Evolutionary conservation across 2,113 vertebrate species (phyloP), one percentile per base, ranked within the genome.

Genomic region (Rana temporaria): DNA sequence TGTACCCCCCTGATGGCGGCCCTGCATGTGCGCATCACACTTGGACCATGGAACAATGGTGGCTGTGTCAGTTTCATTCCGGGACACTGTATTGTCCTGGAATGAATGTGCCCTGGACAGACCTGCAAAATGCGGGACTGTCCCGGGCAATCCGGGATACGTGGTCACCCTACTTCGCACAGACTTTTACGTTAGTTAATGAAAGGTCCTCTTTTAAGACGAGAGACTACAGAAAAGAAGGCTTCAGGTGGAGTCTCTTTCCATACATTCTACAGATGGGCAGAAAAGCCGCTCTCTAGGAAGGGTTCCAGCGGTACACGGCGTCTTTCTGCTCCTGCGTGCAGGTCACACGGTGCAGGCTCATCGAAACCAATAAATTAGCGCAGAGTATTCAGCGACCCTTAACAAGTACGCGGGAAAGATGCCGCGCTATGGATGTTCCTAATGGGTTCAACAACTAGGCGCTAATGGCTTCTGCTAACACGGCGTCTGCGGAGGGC

Each of bases 401-500:
- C 62, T 26, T 11, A 2, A 32, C 6, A n/a, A 55, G 34, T 19
- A 17, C 24, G 24, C n/a, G 22, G 22, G 6, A 22, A 9, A 30
- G 15, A 19, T 20, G 32, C 19, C 38, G n/a, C 32, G 8, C 20
- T 14, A 5, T 9, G 26, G 65, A 24, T 24, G 59, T 24, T 0
- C 12, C 0, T 6, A 19, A 14, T 63, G 42, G 86, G 88, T 63
- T 73, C 87, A 82, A 24, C 79, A 67, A 62, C 4, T 63, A 16
- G 73, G 56, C 82, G 84, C 77, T 80, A 84, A 87, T 65, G 55
- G 62, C 56, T 64, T 0, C 11, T 83, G 78, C 78, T 78, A 67
- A n/a, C 82, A 83, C 85, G 76, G 78, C 81, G 24, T 86, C 68
- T 88, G 70, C 65, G 86, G 6, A 79, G 74, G 81, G 87, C 85